Base-by-base conservation (phyloP, 2,113 vertebrate genomes). In the Campylomormyrus numenius region DNA sequence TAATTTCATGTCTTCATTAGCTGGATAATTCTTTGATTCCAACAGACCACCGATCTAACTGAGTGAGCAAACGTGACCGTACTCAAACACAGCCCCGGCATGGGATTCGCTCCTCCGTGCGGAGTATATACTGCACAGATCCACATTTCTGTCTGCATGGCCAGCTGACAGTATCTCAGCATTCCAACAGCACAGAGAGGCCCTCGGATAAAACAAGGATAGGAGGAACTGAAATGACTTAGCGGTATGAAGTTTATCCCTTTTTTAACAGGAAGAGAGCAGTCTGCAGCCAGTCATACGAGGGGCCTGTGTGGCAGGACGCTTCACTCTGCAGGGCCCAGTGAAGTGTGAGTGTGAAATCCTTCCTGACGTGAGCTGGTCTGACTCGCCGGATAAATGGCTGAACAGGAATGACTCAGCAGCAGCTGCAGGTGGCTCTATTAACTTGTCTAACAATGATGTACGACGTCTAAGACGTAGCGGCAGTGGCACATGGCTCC, bases 231-330 rank as follows among this genome's bases (percentile, higher is more conserved):
- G 17, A 85, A 48, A 48, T 1, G 17, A 48, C 85, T 53, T 17
- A 17, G 27, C 7, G 27, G 50, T 48, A 39, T 15, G 6, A 87
- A 4, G 46, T 86, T 49, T 48, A 49, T 86, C 48, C 5, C 24
- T 53, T 56, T 56, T 70, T 87, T 24, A 80, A 66, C 35, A 89
- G 56, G 88, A 91, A 91, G 85, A 74, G 88, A 35, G 45, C 80
- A 19, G 27, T 7, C 24, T 13, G 35, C 83, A 48, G 80, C 42
- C 35, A 15, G 70, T 85, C 21, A n/a, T 24, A 9, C 2, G 70
- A 48, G 80, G 80, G 45, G 10, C 83, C 83, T 5, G 80, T 0
- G 3, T 27, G 42, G 19, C 42, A 48, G 17, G 17, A 45, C 3
- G 39, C 42, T 11, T 85, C 19, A 11, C 80, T n/a, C 0, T 85